Conservation (phyloP, 2,113 vertebrate species). For the Boulengeromyrus knoepffleri region DNA sequence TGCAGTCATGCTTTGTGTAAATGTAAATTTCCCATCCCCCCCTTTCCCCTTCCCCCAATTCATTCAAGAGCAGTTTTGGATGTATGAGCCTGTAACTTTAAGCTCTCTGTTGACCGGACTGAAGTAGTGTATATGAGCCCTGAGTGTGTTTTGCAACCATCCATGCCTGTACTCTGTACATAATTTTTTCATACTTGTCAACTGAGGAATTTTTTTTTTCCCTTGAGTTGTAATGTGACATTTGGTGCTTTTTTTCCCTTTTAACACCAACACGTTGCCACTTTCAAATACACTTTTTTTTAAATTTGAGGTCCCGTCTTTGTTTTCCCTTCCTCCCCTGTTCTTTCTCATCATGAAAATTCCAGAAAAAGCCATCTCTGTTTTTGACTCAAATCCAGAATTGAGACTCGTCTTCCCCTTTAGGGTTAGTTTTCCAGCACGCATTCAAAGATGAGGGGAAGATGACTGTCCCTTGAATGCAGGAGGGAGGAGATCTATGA, state of each 20-base stretch:
- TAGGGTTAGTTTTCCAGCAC: background rate
- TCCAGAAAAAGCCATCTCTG: constrained; percentile 6
- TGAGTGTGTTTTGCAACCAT: constrained; percentile 45
- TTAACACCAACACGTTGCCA: constrained; percentile 63
- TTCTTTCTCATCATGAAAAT: background rate
- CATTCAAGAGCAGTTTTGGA: constrained; percentile 13
- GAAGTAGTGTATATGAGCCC: constrained; percentile 39
- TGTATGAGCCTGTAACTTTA: constrained; percentile 12
- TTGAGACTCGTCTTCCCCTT: background rate
- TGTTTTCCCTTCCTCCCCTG: constrained; percentile 15
- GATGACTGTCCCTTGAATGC: background rate
- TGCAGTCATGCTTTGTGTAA: constrained; percentile 14
- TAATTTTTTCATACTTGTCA: constrained; percentile 28
- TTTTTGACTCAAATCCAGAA: background rate
- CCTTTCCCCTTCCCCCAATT: constrained; percentile 16
- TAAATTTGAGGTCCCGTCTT: constrained; percentile 21
- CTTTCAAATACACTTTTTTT: constrained; percentile 63
- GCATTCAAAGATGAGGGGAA: background rate
- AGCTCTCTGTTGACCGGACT: constrained; percentile 10
- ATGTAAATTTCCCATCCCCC: constrained; percentile 26
- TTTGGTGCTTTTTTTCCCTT: constrained; percentile 50
- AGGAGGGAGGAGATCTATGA: background rate
- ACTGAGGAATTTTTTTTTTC: constrained; percentile 36
- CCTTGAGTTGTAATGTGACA: constrained; percentile 56
- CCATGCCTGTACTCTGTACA: constrained; percentile 56